Conservation (phyloP, 2,113 vertebrate species). For the Jaculus jaculus region DNA sequence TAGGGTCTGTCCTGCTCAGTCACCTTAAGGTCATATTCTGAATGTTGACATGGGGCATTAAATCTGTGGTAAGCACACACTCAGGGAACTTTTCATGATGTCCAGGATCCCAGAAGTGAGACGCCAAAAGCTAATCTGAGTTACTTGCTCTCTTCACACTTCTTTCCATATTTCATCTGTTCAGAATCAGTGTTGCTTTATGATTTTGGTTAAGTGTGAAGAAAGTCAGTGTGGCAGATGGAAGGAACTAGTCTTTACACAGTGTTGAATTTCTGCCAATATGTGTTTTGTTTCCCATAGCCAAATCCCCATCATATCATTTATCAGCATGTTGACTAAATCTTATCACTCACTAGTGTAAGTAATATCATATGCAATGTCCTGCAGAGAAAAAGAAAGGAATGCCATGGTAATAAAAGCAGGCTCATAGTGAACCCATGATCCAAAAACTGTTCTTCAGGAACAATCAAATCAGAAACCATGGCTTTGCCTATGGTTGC, state of each 20-base stretch:
- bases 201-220: constrained; percentile 49
- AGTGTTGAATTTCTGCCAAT: constrained; percentile 46
- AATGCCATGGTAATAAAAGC: background rate
- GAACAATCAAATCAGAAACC: background rate
- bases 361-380: constrained; percentile 32
- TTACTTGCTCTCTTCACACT: background rate
- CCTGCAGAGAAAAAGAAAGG: background rate
- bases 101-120: background rate
- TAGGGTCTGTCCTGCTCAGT: background rate
- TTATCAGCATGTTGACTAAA: background rate
- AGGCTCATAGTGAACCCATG: background rate
- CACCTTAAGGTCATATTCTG: background rate
- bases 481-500: fast-evolving
- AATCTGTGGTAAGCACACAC: constrained; percentile 56
- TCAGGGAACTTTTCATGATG: background rate
- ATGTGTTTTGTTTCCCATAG: constrained; percentile 31
- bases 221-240: constrained; percentile 19
- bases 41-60: constrained; percentile 14
- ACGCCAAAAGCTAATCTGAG: constrained; percentile 4
- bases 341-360: background rate
- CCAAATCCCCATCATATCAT: constrained; percentile 2
- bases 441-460: background rate
- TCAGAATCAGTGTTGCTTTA: constrained; percentile 10
- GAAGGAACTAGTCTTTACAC: constrained; percentile 54
- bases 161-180: constrained; percentile 58